These are phyloP conservation scores for Erynnis tages DNA, from an alignment of 2,888 invertebrate species.

Conservation along the genomic window DNA sequence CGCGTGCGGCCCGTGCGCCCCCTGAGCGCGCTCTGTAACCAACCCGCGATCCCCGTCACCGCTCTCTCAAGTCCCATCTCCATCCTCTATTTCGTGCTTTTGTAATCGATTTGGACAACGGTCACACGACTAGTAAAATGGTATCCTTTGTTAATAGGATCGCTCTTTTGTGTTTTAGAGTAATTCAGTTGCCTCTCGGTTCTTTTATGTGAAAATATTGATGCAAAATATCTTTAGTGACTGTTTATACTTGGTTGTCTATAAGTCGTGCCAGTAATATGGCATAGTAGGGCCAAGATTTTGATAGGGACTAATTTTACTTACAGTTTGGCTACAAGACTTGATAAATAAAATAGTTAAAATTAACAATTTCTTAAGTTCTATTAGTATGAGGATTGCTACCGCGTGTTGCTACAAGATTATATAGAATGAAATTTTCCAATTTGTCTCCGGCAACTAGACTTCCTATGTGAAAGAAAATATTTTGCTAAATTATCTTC, in stretches of 20 bases:
- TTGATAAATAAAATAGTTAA: too few relatives aligned
- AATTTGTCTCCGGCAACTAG: too few relatives aligned
- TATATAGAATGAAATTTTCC: too few relatives aligned
- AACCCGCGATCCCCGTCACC: slow-evolving; percentile 38
- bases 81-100: slow-evolving; percentile 31
- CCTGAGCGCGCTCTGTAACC: slow-evolving; percentile 58
- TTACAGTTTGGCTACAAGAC: background rate
- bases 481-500: too few relatives aligned
- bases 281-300: slow-evolving; percentile 22
- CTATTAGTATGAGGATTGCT: too few relatives aligned
- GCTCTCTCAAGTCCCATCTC: slow-evolving; percentile 16
- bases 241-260: too few relatives aligned
- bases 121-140: slow-evolving; percentile 19
- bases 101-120: slow-evolving; percentile 1
- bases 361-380: too few relatives aligned
- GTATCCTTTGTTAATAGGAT: background rate
- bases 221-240: too few relatives aligned
- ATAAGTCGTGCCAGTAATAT: too few relatives aligned
- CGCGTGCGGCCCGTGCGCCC: background rate
- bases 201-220: too few relatives aligned
- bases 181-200: background rate
- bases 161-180: background rate
- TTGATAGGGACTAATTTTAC: slow-evolving; percentile 13
- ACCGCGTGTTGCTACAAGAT: too few relatives aligned
- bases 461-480: too few relatives aligned